Base-by-base conservation (phyloP, 1,140 invertebrate species). In the Metaphire vulgaris region DNA sequence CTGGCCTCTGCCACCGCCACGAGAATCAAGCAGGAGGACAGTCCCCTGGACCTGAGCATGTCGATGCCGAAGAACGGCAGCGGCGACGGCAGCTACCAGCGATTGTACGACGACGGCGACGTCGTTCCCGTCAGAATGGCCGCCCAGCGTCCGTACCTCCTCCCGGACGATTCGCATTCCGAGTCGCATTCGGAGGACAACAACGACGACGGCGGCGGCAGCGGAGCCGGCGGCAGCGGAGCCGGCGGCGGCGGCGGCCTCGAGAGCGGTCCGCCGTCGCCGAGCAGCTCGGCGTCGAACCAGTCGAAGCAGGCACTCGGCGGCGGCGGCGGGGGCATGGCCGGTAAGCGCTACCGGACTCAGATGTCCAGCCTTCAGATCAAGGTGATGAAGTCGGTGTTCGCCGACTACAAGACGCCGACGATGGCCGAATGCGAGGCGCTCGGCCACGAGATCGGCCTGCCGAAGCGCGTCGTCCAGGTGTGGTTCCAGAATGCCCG, bases 401-500 rank as follows among this genome's bases (percentile, higher is more conserved):
- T 98, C 87, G 88, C 88, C 80, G 95, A 97, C 83, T 98, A 97
- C 87, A 98, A 98, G 87, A 98, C 96, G 26, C 96, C 96, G n/a
- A 97, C 95, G 14, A 98, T 98, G 96, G 91, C 93, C 14, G 96
- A 99, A 86, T 98, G 96, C 86, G 95, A 98, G 85, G 91, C 93
- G 89, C 89, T 99, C 29, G 96, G 96, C 14, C 88, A 91, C 65
- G 93, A 96, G 84, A 96, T 97, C 78, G 94, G 94, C 56, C 89
- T 98, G 68, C 92, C 92, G 1, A 97, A 96, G 87, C 89, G 95
- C 70, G 95, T 97, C 1, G 91, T 97, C 73, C 93, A 95, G 89
- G 92, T 96, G 80, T 99, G 95, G 95, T 97, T 97, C 87, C 95
- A 98, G 88, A 99, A 99, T 86, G 96, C 97, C 26, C 89, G 97